A percentile compares a stretch with the other conserved stretches of the same genome.
phyloP scores from a whole-genome alignment of 92 coral and sea anemone species.

The Umimayanthus chanpuru region DNA sequence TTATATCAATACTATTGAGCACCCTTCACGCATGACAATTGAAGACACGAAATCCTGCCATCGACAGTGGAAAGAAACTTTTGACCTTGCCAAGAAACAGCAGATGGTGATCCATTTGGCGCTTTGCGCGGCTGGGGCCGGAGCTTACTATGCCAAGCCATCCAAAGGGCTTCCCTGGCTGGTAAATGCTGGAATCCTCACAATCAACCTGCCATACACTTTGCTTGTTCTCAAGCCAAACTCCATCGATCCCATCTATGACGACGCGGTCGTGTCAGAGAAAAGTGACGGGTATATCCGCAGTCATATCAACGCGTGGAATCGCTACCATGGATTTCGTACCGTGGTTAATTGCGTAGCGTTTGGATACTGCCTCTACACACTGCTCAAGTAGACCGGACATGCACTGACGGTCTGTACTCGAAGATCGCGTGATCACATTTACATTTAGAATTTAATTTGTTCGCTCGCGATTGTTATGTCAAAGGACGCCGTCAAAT shows the following conservation, averaged over 20 bases:
- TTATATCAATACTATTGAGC: constrained; percentile 39
- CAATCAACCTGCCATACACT: constrained; percentile 37
- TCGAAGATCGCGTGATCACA: not conserved
- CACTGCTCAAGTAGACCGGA: constrained; percentile 2
- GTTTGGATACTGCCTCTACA: constrained; percentile 37
- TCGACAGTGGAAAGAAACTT: constrained; percentile 42
- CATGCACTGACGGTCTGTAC: too few relatives aligned
- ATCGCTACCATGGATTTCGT: constrained; percentile 31
- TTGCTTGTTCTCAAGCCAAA: constrained; percentile 34
- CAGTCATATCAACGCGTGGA: constrained; percentile 38
- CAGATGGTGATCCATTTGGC: constrained; percentile 36
- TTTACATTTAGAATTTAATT: too few relatives aligned
- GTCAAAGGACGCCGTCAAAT: too few relatives aligned
- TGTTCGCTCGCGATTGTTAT: too few relatives aligned
- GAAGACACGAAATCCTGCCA: constrained; percentile 43
- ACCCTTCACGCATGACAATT: constrained; percentile 39
- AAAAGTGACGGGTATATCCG: constrained; percentile 31
- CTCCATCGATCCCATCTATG: constrained; percentile 45
- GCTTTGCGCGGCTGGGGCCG: constrained; percentile 24
- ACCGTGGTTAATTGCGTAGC: constrained; percentile 31
- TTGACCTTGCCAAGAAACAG: constrained; percentile 43
- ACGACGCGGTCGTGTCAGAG: constrained; percentile 34
- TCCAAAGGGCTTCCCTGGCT: constrained; percentile 32
- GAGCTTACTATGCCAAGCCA: constrained; percentile 37
- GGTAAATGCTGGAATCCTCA: constrained; percentile 40